These are phyloP conservation scores for Irena cyanogastra DNA, from an alignment of 2,113 vertebrate species.

Conservation along the genomic window DNA sequence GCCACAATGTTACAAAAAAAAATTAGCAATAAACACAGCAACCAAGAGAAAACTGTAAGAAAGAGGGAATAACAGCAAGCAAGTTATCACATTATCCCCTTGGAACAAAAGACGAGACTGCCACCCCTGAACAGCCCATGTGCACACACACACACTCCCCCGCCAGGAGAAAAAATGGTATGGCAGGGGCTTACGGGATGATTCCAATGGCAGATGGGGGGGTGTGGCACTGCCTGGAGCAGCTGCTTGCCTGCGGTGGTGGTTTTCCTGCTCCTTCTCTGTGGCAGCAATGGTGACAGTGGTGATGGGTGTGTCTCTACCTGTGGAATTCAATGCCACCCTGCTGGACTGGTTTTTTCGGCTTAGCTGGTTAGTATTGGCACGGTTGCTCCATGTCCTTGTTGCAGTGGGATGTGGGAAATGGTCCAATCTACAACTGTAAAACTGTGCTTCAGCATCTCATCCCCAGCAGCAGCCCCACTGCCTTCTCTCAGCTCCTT, in stretches of 20 bases:
- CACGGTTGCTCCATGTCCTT: background rate
- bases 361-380: background rate
- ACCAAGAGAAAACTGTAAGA: background rate
- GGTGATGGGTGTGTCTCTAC: background rate
- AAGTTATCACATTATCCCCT: background rate
- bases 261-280: background rate
- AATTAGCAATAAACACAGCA: background rate
- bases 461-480: background rate
- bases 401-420: background rate
- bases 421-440: accelerated
- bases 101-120: background rate
- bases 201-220: background rate
- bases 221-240: background rate
- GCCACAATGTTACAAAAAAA: background rate
- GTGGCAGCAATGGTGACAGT: accelerated
- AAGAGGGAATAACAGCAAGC: background rate
- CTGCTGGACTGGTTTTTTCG: background rate
- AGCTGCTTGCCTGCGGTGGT: accelerated
- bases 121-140: background rate
- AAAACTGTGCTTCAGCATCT: background rate
- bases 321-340: background rate
- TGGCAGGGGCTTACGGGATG: background rate
- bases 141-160: too few species aligned
- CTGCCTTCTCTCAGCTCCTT: background rate
- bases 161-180: background rate